phyloP scores from a whole-genome alignment of 2,888 invertebrate genomes.

The Aleiodes leptofemur region DNA sequence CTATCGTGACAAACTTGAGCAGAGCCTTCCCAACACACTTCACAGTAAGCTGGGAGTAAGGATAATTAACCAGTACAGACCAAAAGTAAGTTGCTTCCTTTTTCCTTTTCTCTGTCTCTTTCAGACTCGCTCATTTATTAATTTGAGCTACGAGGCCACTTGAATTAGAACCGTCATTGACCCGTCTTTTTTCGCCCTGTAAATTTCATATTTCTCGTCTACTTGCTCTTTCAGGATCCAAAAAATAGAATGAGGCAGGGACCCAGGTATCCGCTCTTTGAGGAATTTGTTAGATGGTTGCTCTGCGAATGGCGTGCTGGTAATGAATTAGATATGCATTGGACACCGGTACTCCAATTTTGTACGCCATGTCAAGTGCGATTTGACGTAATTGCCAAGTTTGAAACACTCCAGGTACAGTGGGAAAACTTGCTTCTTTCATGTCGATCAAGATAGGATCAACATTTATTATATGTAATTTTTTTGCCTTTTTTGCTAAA shows the following conservation, averaged over 20 bases:
- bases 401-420: constrained; percentile 86
- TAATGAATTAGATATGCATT: constrained; percentile 88
- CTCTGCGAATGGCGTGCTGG: constrained; percentile 82
- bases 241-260: constrained; percentile 72
- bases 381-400: constrained; percentile 88
- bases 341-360: constrained; percentile 89
- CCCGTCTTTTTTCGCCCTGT: no score
- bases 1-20: constrained; percentile 90
- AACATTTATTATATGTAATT: neutral
- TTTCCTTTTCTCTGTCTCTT: neutral
- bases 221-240: constrained; percentile 59
- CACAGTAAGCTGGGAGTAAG: constrained; percentile 88
- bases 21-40: constrained; percentile 87
- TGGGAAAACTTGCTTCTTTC: neutral
- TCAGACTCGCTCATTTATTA: neutral
- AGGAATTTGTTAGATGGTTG: constrained; percentile 88
- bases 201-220: constrained; percentile 19
- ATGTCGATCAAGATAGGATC: neutral
- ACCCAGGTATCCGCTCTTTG: constrained; percentile 85
- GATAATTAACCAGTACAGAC: constrained; percentile 85
- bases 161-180: constrained; percentile 17
- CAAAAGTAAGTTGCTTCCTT: constrained; percentile 75
- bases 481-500: constrained; percentile 51
- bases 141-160: neutral
- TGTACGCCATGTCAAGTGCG: constrained; percentile 91